Conservation (phyloP, 2,113 vertebrate genomes). For the Podarcis cretensis region DNA sequence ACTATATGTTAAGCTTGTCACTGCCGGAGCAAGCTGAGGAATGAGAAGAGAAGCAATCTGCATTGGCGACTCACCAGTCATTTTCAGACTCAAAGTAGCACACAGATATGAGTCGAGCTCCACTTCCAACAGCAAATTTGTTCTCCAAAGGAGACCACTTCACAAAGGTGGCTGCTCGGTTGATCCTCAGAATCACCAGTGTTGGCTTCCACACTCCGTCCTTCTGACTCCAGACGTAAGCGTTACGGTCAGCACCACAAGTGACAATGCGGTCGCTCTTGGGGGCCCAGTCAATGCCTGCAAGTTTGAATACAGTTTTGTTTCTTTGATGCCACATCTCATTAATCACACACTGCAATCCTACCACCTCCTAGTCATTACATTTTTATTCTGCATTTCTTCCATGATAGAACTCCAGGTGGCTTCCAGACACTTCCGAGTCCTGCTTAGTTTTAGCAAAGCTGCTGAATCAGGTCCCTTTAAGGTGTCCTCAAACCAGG, state of each 20-base stretch:
- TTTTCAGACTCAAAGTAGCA: slow-evolving; percentile 99
- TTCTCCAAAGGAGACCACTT: slow-evolving; percentile 99
- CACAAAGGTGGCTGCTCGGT: slow-evolving; percentile 96
- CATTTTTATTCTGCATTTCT: neutral
- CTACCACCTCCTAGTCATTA: neutral
- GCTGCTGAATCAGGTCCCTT: neutral
- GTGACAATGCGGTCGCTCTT: slow-evolving; percentile 98
- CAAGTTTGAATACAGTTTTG: neutral
- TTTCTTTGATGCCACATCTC: accelerated
- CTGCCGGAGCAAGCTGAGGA: neutral
- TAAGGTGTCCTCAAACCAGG: neutral
- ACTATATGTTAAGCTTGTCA: neutral
- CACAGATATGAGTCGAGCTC: slow-evolving; percentile 96
- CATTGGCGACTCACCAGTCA: slow-evolving; percentile 86
- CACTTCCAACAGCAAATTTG: slow-evolving; percentile 98
- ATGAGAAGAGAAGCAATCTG: neutral
- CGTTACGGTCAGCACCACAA: slow-evolving; percentile 96
- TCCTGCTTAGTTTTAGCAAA: neutral
- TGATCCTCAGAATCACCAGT: slow-evolving; percentile 97
- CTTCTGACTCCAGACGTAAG: slow-evolving; percentile 99
- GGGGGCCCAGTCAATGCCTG: slow-evolving; percentile 99
- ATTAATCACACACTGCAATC: neutral
- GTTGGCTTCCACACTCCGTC: slow-evolving; percentile 98
- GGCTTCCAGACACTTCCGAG: neutral
- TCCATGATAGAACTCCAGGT: neutral